phyloP scores from a whole-genome alignment of 2,113 vertebrate species.

The Protomyctophum bolini region DNA sequence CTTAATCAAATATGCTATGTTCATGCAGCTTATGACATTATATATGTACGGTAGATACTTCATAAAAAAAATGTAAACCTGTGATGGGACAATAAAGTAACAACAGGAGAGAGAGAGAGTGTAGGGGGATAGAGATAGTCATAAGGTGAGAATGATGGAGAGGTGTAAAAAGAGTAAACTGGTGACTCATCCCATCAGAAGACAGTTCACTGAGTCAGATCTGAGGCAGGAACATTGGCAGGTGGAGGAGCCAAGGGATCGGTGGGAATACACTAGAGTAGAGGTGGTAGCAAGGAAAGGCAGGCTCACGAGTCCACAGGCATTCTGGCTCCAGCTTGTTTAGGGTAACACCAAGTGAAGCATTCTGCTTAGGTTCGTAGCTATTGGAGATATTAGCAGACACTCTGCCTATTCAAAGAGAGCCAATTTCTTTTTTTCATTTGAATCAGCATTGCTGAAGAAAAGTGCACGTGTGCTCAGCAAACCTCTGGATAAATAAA shows the following conservation, averaged over 20 bases:
- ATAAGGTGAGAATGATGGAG: conserved; percentile 35
- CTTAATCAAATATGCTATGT: too few species aligned
- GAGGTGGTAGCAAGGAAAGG: conserved; percentile 26
- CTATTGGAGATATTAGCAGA: not conserved
- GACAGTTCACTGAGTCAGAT: conserved; percentile 67
- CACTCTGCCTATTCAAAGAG: not conserved
- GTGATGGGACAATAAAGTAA: too few species aligned
- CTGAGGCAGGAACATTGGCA: conserved; percentile 46
- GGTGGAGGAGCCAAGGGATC: conserved; percentile 48
- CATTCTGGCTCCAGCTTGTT: conserved; percentile 5
- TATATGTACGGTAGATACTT: too few species aligned
- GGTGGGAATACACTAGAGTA: conserved; percentile 28
- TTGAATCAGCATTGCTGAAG: too few species aligned
- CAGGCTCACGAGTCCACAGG: conserved; percentile 7
- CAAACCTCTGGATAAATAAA: conserved; percentile 6
- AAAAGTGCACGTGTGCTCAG: too few species aligned
- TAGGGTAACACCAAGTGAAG: not conserved
- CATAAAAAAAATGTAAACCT: too few species aligned
- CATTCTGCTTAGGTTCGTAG: too few species aligned
- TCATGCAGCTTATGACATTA: too few species aligned
- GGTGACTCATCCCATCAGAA: conserved; percentile 59
- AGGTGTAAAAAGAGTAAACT: conserved; percentile 63
- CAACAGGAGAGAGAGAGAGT: not conserved
- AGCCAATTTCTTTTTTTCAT: not conserved
- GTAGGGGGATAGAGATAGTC: conserved; percentile 35